A percentile compares a stretch with the other conserved stretches of the same genome.
phyloP scores from a whole-genome alignment of 53 echinoderm and acorn worm species.

The Arbacia lixula region DNA sequence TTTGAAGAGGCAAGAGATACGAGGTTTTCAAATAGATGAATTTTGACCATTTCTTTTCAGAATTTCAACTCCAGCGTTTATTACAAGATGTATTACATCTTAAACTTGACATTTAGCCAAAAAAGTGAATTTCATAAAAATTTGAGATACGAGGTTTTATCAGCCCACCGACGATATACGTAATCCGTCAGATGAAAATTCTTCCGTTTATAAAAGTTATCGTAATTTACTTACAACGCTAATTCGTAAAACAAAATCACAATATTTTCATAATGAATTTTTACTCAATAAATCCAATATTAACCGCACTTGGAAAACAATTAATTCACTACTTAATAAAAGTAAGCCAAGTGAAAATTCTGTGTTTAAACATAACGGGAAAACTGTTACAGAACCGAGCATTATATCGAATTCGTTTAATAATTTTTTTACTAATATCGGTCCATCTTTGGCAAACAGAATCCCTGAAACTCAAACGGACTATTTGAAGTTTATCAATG shows the following conservation, averaged over 20 bases:
- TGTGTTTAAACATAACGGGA: constrained; percentile 1
- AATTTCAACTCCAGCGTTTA: too few species aligned
- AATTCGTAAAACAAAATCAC: constrained; percentile 11
- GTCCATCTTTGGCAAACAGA: not conserved
- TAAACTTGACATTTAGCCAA: too few species aligned
- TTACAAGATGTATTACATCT: too few species aligned
- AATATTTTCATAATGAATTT: constrained; percentile 17
- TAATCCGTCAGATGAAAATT: constrained; percentile 16
- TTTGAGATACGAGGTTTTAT: too few species aligned
- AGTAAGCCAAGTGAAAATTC: constrained; percentile 4
- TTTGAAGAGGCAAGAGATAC: too few species aligned
- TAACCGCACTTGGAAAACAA: constrained; percentile 1
- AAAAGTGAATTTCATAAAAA: too few species aligned
- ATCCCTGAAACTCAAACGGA: constrained; percentile 1
- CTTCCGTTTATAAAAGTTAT: not conserved
- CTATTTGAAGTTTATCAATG: constrained; percentile 1
- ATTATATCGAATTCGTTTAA: not conserved
- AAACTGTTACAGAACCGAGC: not conserved
- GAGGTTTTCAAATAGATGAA: too few species aligned
- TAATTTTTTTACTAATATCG: not conserved
- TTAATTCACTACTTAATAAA: constrained; percentile 15
- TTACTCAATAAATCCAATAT: constrained; percentile 1
- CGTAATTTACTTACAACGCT: not conserved
- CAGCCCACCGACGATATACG: too few species aligned
- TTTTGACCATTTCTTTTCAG: too few species aligned